Conservation (phyloP, 92 coral and sea anemone species). For the Actinostola sp. region DNA sequence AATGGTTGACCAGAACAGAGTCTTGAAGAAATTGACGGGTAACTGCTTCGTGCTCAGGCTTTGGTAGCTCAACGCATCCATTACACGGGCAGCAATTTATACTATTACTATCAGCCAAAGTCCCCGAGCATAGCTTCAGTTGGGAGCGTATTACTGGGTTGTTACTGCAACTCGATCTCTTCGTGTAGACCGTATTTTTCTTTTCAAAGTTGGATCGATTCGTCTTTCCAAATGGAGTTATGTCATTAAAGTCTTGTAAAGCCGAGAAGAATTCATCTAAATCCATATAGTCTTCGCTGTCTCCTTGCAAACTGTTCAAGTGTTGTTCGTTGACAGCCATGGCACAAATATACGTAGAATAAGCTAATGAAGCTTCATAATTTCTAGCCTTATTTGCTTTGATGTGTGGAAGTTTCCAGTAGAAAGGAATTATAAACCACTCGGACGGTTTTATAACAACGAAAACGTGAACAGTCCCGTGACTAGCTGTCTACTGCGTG, state of each 20-base stretch:
- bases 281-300: constrained; percentile 39
- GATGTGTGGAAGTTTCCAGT: no score
- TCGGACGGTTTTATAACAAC: no score
- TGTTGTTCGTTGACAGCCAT: background rate
- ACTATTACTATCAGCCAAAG: background rate
- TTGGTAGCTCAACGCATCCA: background rate
- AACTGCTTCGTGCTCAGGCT: constrained; percentile 3
- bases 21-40: constrained; percentile 12
- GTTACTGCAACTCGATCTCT: background rate
- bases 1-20: constrained; percentile 28
- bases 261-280: constrained; percentile 38
- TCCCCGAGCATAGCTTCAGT: background rate
- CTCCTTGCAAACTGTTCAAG: background rate
- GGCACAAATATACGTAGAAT: no score
- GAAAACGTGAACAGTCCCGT: no score
- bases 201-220: background rate
- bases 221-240: constrained; percentile 36
- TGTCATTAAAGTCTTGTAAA: constrained; percentile 15
- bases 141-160: constrained; percentile 23
- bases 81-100: constrained; percentile 31
- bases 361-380: no score
- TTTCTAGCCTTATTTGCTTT: no score
- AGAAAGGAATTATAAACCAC: no score
- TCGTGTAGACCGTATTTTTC: background rate
- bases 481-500: no score